Evolutionary conservation across 2,888 invertebrate genomes (phyloP).

Genomic region (Ectemnius cavifrons): DNA sequence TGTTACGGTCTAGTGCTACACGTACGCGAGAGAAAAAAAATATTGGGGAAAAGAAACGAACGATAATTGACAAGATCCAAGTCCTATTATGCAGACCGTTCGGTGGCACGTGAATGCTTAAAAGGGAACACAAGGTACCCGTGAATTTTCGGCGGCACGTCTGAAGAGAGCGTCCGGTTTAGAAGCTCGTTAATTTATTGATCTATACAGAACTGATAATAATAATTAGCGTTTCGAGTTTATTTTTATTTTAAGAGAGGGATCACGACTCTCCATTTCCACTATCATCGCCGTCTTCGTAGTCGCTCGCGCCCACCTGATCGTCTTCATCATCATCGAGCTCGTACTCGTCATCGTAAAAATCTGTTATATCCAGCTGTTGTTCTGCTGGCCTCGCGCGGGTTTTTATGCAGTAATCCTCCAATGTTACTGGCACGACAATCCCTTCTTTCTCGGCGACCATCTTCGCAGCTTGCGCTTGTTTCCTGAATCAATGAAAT

Average conservation of each 20-base stretch:
- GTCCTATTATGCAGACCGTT: not conserved
- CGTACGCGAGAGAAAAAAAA: too few species aligned
- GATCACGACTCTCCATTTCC: slow-evolving; percentile 95
- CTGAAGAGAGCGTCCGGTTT: slow-evolving; percentile 66
- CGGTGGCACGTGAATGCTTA: slow-evolving; percentile 2
- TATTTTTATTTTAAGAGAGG: slow-evolving; percentile 66
- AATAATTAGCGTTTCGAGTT: slow-evolving; percentile 59
- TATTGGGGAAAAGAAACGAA: not conserved
- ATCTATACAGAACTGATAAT: slow-evolving; percentile 73
- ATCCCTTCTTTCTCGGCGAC: slow-evolving; percentile 99
- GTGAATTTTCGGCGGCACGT: slow-evolving; percentile 41
- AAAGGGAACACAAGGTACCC: slow-evolving; percentile 16
- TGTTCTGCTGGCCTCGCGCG: slow-evolving; percentile 92
- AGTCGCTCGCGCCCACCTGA: slow-evolving; percentile 84
- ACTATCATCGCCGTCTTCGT: slow-evolving; percentile 91
- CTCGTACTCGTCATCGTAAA: slow-evolving; percentile 97
- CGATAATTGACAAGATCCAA: slow-evolving; percentile 15
- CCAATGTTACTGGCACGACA: slow-evolving; percentile 96
- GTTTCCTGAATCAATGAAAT: slow-evolving; percentile 85
- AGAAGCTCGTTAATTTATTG: slow-evolving; percentile 73
- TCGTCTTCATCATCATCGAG: slow-evolving; percentile 84
- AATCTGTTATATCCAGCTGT: slow-evolving; percentile 94
- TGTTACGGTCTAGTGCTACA: too few species aligned
- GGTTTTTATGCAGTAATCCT: slow-evolving; percentile 98
- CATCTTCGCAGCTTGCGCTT: slow-evolving; percentile 95